Conservation (phyloP, 1,140 invertebrate species). For the Asbolus verrucosus region DNA sequence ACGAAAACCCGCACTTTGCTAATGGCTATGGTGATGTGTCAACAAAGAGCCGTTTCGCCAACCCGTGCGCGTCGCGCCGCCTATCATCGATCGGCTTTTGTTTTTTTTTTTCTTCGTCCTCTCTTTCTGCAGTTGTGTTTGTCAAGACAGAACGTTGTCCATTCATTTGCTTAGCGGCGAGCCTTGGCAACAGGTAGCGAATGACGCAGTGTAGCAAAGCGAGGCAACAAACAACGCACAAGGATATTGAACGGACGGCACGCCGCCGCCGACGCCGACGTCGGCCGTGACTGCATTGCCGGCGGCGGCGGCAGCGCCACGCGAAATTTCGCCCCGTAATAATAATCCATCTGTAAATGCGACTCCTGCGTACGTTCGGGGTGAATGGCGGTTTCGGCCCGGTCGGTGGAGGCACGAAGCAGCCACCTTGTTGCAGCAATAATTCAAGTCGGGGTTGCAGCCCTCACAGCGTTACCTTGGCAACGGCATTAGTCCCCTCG, state of each 20-base stretch:
- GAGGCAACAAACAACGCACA: constrained; percentile 27
- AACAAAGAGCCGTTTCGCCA: too few species aligned
- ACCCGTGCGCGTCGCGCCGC: too few species aligned
- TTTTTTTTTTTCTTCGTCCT: constrained; percentile 2
- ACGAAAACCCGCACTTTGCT: too few species aligned
- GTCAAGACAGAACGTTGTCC: constrained; percentile 1
- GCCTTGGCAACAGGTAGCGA: constrained; percentile 37
- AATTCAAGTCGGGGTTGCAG: constrained; percentile 62
- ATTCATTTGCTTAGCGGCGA: constrained; percentile 11
- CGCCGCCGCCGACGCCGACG: constrained; percentile 22
- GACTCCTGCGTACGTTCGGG: not conserved
- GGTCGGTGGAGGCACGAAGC: constrained; percentile 49
- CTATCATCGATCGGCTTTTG: constrained; percentile 8
- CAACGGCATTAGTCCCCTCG: constrained; percentile 61
- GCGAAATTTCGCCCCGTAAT: too few species aligned
- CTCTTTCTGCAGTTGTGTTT: too few species aligned
- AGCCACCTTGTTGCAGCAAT: constrained; percentile 63
- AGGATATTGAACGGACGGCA: constrained; percentile 18
- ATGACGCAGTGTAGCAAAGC: constrained; percentile 27
- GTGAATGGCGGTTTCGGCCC: constrained; percentile 20
- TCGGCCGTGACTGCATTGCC: constrained; percentile 18
- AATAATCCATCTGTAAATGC: constrained; percentile 7
- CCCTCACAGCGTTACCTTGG: constrained; percentile 60
- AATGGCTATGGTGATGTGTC: too few species aligned
- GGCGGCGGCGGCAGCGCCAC: constrained; percentile 4